Conservation (phyloP, 64 coral and sea anemone species). For the Pocillopora damicornis region DNA sequence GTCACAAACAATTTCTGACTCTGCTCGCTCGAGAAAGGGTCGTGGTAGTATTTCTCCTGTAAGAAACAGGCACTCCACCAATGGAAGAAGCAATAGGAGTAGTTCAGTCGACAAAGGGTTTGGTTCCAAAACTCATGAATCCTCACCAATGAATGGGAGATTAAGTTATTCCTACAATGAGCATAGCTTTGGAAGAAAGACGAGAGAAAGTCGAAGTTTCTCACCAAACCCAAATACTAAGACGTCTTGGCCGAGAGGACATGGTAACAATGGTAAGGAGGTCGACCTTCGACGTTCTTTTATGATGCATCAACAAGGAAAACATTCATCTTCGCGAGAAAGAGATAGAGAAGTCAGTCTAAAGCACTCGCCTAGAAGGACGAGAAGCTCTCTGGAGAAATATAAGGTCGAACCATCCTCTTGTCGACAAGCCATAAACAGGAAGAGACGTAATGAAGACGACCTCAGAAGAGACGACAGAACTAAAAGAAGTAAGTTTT, state of each 20-base stretch:
- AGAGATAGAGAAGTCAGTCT: not conserved
- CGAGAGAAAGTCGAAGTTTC: not conserved
- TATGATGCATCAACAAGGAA: constrained; percentile 22
- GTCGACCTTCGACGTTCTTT: constrained; percentile 2
- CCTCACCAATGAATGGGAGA: not conserved
- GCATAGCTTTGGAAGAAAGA: not conserved
- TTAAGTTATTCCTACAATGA: constrained; percentile 4
- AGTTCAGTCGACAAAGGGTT: not conserved
- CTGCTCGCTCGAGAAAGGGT: not conserved
- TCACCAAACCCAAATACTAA: not conserved
- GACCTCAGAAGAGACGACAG: not conserved
- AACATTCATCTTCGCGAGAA: not conserved
- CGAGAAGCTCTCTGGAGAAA: not conserved
- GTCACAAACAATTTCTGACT: not conserved
- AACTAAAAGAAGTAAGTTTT: constrained; percentile 20
- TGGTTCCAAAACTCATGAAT: not conserved
- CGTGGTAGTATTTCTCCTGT: not conserved
- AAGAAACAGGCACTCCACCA: not conserved
- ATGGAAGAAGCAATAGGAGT: not conserved
- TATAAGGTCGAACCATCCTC: not conserved
- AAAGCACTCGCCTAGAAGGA: not conserved
- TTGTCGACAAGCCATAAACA: not conserved
- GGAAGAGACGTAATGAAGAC: not conserved
- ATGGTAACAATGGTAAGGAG: not conserved
- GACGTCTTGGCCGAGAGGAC: not conserved